phyloP scores from a whole-genome alignment of 2,888 invertebrate genomes.

The Hydrotaea cyrtoneurina region DNA sequence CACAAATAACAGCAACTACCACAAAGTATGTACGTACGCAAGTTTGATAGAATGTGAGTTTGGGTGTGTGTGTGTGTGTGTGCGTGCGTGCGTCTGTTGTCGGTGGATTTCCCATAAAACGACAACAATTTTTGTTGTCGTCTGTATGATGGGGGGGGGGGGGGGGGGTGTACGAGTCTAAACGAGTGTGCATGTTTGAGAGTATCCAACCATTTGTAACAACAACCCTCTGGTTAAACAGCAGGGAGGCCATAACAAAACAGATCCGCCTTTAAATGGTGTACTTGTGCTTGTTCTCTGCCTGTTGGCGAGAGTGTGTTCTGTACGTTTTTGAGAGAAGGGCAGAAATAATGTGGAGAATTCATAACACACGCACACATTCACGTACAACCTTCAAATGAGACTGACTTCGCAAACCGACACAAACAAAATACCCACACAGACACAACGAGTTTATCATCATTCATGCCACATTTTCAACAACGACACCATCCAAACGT shows the following conservation, averaged over 20 bases:
- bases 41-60: background rate
- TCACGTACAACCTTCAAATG: constrained; percentile 45
- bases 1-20: background rate
- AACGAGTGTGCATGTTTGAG: background rate
- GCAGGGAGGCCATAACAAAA: constrained; percentile 63
- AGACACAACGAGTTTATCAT: constrained; percentile 49
- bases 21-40: background rate
- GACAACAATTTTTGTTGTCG: constrained; percentile 49
- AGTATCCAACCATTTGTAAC: constrained; percentile 37
- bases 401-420: constrained; percentile 5
- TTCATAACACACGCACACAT: background rate
- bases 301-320: background rate
- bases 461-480: constrained; percentile 53
- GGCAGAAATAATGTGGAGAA: background rate
- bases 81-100: background rate
- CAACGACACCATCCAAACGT: background rate
- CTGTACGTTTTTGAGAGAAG: background rate
- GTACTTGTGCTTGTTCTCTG: constrained; percentile 22
- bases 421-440: constrained; percentile 7
- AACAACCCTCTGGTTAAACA: constrained; percentile 58
- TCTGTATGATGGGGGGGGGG: constrained; percentile 25
- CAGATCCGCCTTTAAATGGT: constrained; percentile 63
- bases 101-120: constrained; percentile 29
- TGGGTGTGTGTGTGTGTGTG: background rate
- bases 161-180: background rate